Conservation (phyloP, 2,797 vertebrate genomes). For the Nothura maculosa region DNA sequence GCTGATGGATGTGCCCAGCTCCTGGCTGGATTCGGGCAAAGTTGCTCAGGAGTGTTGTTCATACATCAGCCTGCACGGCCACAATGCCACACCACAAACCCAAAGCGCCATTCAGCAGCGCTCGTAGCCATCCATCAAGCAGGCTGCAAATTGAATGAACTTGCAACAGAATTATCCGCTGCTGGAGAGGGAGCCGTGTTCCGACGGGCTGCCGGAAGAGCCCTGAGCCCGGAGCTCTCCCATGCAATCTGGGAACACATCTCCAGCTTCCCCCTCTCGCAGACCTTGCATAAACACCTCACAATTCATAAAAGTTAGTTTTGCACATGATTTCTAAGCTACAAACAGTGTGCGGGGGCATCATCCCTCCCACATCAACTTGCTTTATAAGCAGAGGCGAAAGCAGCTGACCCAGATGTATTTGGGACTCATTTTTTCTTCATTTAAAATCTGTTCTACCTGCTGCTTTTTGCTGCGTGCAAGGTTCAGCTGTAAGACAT, state of each 20-base stretch:
- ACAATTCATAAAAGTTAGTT: constrained; percentile 80
- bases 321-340: constrained; percentile 73
- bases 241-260: neutral
- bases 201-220: constrained; percentile 69
- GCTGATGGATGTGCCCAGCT: constrained; percentile 50
- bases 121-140: constrained; percentile 65
- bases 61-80: constrained; percentile 39
- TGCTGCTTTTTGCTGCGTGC: constrained; percentile 16
- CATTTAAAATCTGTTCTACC: constrained; percentile 78
- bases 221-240: neutral
- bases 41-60: constrained; percentile 57
- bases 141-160: constrained; percentile 75
- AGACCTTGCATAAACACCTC: constrained; percentile 81
- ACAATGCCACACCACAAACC: constrained; percentile 37
- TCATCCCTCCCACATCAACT: constrained; percentile 31
- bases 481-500: constrained; percentile 52
- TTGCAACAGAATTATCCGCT: constrained; percentile 64
- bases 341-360: constrained; percentile 21
- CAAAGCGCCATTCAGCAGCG: constrained; percentile 54
- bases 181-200: constrained; percentile 59
- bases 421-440: constrained; percentile 66
- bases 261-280: constrained; percentile 59
- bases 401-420: constrained; percentile 71
- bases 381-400: constrained; percentile 75
- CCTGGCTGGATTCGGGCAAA: constrained; percentile 46